A percentile compares a stretch with the other conserved stretches of the same genome.
phyloP scores from a whole-genome alignment of 2,113 vertebrate genomes.

The Phodopus roborovskii region DNA sequence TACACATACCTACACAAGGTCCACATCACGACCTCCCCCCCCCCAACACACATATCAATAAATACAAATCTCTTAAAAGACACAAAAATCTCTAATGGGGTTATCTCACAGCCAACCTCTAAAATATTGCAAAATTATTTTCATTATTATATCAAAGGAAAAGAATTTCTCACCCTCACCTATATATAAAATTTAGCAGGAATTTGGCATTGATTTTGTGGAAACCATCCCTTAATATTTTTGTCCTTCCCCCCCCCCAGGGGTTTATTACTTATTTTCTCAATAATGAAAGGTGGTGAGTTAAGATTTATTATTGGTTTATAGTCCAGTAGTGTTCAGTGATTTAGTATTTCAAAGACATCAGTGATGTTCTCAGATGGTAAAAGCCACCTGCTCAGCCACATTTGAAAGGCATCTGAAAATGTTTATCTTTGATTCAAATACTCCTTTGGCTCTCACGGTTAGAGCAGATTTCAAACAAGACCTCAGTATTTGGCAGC shows the following conservation, averaged over 20 bases:
- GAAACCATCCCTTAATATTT: not conserved
- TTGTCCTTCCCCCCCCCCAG: not conserved
- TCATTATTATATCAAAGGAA: not conserved
- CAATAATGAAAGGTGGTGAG: not conserved
- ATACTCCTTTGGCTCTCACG: not conserved
- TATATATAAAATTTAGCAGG: not conserved
- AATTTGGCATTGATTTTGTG: not conserved
- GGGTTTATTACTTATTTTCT: slow-evolving; percentile 24
- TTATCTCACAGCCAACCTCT: not conserved
- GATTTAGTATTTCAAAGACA: slow-evolving; percentile 23
- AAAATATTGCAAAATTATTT: not conserved
- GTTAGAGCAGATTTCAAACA: slow-evolving; percentile 46
- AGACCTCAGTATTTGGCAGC: slow-evolving; percentile 31
- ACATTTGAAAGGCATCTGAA: slow-evolving; percentile 39
- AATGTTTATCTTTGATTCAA: slow-evolving; percentile 22
- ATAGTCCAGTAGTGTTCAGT: not conserved
- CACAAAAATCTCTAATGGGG: not conserved
- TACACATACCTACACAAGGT: not conserved
- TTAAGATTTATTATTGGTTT: not conserved
- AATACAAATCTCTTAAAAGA: not conserved
- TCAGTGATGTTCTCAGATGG: not conserved
- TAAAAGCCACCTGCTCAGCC: not conserved
- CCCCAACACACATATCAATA: not conserved
- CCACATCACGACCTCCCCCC: not conserved
- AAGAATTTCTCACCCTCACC: not conserved